Evolutionary conservation across 2,113 vertebrate genomes (phyloP).

Genomic region (Gallinago jamesoni): DNA sequence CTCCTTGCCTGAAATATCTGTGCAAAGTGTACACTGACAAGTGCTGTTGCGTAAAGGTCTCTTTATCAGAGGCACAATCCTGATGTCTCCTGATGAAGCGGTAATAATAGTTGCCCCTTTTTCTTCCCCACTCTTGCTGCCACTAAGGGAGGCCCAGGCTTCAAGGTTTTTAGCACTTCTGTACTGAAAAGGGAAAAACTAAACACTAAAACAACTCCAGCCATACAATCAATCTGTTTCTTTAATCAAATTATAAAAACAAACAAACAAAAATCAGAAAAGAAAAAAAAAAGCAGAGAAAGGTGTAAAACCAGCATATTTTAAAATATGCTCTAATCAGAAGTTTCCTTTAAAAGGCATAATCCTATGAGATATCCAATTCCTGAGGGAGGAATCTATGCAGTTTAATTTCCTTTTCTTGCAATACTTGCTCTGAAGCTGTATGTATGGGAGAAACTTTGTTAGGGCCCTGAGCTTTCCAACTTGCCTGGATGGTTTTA

Average conservation of each 20-base stretch:
- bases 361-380: not conserved
- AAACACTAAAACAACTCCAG: not conserved
- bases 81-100: not conserved
- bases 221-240: not conserved
- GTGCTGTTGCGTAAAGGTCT: not conserved
- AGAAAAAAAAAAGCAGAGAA: too few species aligned
- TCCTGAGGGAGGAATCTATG: not conserved
- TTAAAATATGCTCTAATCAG: not conserved
- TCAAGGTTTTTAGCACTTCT: not conserved
- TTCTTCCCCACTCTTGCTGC: not conserved
- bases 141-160: not conserved
- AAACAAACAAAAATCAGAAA: not conserved
- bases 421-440: fast-evolving
- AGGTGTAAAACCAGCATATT: not conserved
- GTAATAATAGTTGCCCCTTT: not conserved
- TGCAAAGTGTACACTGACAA: not conserved
- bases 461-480: not conserved
- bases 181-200: not conserved
- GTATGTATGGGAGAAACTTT: too few species aligned
- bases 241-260: not conserved
- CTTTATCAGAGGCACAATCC: not conserved
- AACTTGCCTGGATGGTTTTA: not conserved
- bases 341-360: not conserved
- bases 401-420: not conserved
- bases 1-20: not conserved